These are phyloP conservation scores for Hylaeus volcanicus DNA, from an alignment of 1,140 invertebrate species.

Conservation along the genomic window DNA sequence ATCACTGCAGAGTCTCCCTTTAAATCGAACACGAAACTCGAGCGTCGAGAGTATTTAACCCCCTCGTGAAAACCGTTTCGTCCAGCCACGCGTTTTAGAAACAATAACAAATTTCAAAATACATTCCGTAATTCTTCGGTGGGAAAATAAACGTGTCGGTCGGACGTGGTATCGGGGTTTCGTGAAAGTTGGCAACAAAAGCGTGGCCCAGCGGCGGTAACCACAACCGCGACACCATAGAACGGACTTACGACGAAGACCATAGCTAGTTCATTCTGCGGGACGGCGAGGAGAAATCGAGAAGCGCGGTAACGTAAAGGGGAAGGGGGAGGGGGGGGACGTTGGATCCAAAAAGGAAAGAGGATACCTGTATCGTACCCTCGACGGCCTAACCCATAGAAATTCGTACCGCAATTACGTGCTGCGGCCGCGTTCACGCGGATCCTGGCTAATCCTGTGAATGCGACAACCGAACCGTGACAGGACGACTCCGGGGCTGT, in stretches of 20 bases:
- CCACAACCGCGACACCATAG: conserved; percentile 29
- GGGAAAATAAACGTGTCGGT: conserved; percentile 8
- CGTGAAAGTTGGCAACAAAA: conserved; percentile 32
- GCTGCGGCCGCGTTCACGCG: conserved; percentile 70
- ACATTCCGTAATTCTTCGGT: neutral
- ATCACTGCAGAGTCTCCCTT: too few species aligned
- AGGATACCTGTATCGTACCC: conserved; percentile 56
- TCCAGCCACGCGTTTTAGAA: too few species aligned
- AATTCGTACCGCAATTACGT: conserved; percentile 75
- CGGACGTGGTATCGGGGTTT: conserved; percentile 20
- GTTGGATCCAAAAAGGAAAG: conserved; percentile 41
- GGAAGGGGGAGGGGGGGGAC: neutral
- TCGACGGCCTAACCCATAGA: conserved; percentile 70
- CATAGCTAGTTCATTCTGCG: conserved; percentile 46
- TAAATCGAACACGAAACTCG: too few species aligned
- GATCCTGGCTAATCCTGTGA: conserved; percentile 75
- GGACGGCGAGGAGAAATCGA: conserved; percentile 38
- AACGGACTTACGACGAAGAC: conserved; percentile 41
- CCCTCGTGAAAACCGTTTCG: too few species aligned
- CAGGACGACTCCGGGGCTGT: conserved; percentile 61
- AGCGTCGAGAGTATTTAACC: too few species aligned
- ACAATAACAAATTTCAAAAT: too few species aligned
- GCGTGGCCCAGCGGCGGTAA: conserved; percentile 20
- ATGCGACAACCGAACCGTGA: conserved; percentile 75
- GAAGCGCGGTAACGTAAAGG: conserved; percentile 41